Evolutionary conservation across 2,113 vertebrate genomes (phyloP), one percentile per base, ranked within the genome.

Genomic region (Hylia prasina): DNA sequence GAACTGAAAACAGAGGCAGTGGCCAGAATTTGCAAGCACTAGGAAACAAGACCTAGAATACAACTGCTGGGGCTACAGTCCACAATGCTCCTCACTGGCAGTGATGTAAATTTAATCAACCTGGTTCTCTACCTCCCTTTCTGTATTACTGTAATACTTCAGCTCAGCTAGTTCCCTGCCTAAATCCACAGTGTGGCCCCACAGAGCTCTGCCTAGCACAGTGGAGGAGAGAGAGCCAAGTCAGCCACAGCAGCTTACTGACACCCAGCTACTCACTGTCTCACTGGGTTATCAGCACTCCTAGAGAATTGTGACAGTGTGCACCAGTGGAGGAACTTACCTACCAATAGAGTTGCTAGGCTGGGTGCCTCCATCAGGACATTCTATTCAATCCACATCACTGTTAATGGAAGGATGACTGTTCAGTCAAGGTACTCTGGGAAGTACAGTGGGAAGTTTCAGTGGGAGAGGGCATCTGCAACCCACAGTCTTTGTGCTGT

Each of bases 401-500:
- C 13, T 1, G 2, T 22, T 47, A 54, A 63, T 24, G 48, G 75
- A 64, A 90, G 48, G 23, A 39, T 13, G 23, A 37, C n/a, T 1
- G 0, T 13, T 80, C 50, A 57, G 65, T 44, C 15, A 78, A 82
- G 14, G 18, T 20, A 21, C 27, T n/a, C 7, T 19, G 40, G 45
- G n/a, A 76, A 68, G 30, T 11, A 35, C 47, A 61, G 17, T 16
- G 22, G 63, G 40, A 48, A 60, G 21, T 69, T 63, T 42, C 48
- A 13, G 48, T 17, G 15, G 44, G 53, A 58, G 28, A 79, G 23
- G 30, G 28, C 1, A 15, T 27, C 66, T 90, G 28, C 44, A 79
- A 19, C n/a, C 33, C 0, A 0, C 51, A 64, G 57, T 6, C 27
- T 82, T 50, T 61, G 48, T 65, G 45, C 15, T 45, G 1, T 5